phyloP scores from a whole-genome alignment of 2,797 vertebrate species.

The Tachyglossus aculeatus region DNA sequence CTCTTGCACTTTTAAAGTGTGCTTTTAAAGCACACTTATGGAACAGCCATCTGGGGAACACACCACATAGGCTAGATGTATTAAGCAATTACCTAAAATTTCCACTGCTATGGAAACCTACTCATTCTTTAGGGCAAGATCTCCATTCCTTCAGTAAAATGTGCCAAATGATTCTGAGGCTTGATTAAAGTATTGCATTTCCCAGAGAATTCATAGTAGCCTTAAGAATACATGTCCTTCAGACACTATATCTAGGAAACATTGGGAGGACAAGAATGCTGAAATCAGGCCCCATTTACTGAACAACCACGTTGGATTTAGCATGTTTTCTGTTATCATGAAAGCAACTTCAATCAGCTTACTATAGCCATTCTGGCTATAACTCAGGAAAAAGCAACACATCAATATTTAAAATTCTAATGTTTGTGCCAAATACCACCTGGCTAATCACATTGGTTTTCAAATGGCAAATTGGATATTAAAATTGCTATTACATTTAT shows the following conservation, averaged over 20 bases:
- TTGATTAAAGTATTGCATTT: background rate
- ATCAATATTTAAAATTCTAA: conserved; percentile 40
- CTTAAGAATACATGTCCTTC: background rate
- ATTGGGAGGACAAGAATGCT: too few species aligned
- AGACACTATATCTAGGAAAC: too few species aligned
- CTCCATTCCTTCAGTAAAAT: background rate
- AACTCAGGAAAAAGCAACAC: conserved; percentile 47
- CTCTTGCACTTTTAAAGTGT: background rate
- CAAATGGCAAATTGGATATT: conserved; percentile 60
- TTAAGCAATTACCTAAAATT: background rate
- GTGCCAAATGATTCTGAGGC: background rate
- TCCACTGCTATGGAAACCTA: background rate
- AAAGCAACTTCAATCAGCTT: background rate
- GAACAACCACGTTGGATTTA: too few species aligned
- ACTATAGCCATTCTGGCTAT: conserved; percentile 7
- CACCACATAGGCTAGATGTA: background rate
- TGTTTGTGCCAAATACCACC: conserved; percentile 41
- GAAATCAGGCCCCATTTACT: too few species aligned
- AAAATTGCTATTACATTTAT: conserved; percentile 30
- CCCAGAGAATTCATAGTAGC: background rate
- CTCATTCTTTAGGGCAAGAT: background rate
- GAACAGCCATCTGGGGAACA: background rate
- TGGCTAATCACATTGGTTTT: conserved; percentile 50
- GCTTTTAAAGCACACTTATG: background rate
- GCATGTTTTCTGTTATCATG: background rate